These are phyloP conservation scores for Metridium senile DNA, from an alignment of 92 coral and sea anemone genomes.

Conservation along the genomic window DNA sequence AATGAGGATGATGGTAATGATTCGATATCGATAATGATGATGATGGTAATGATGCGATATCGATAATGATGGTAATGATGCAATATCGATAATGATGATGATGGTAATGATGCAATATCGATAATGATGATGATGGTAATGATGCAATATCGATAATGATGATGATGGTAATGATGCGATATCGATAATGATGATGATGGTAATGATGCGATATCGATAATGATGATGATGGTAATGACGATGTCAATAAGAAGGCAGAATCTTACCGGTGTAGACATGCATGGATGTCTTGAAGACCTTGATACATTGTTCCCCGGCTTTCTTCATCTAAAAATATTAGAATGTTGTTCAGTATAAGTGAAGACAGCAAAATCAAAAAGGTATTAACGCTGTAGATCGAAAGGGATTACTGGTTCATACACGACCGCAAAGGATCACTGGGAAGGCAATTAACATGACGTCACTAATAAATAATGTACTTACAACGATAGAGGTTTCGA, in stretches of 20 bases:
- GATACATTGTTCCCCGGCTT: not conserved
- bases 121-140: no score
- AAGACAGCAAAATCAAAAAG: no score
- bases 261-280: conserved; percentile 34
- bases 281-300: not conserved
- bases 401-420: no score
- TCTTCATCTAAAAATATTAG: not conserved
- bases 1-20: not conserved
- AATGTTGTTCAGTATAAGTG: not conserved
- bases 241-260: not conserved
- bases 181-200: not conserved
- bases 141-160: no score
- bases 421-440: conserved; percentile 3
- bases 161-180: not conserved
- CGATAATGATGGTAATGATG: not conserved
- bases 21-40: no score
- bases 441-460: not conserved
- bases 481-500: conserved; percentile 11
- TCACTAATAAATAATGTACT: not conserved
- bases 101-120: no score
- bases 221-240: not conserved
- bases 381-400: no score
- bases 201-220: no score
- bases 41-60: not conserved
- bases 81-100: no score